Base-by-base conservation (phyloP, 2,888 invertebrate genomes). In the Meteorus colon region DNA sequence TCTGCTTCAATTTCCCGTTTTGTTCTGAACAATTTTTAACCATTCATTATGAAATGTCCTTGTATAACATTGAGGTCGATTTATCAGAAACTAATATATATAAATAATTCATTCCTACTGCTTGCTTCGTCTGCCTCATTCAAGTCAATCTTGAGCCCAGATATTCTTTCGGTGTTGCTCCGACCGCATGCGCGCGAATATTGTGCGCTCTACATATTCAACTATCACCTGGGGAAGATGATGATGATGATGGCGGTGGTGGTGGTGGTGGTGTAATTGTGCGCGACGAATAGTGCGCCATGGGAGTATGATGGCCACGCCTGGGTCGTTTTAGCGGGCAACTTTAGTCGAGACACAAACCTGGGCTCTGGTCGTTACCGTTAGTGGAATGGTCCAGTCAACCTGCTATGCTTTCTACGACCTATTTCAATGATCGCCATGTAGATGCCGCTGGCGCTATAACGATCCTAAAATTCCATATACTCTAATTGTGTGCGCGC, bases 361-460 rank as follows among this genome's bases (percentile, higher is more conserved):
- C 89, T 82, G 72, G 77, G 81, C 79, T 77, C 79, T 73, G 86
- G 86, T 87, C 89, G 88, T 89, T 89, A 89, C 89, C 89, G 88
- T 89, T 89, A 89, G 89, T 82, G 87, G 89, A 89, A 89, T 88
- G 87, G 87, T 84, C 85, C 83, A 81, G 78, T 80, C 78, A 78
- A 79, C 79, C 81, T 78, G 74, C 81, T 76, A 80, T 83, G 82
- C 83, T 82, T 83, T 84, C 88, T 85, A 88, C 88, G 86, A 87
- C 85, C 86, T 88, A 89, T 89, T 89, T 89, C 89, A 84, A 88
- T 89, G 87, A 86, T 86, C 86, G 84, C 81, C 86, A 86, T 88
- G 87, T 88, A 89, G 89, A 89, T 89, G 89, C 83, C 89, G 89
- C 89, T 89, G 89, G 24, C 84, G 85, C 86, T 89, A 88, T 89